These are phyloP conservation scores for Noctilio leporinus DNA, from an alignment of 2,113 vertebrate species.

Conservation along the genomic window DNA sequence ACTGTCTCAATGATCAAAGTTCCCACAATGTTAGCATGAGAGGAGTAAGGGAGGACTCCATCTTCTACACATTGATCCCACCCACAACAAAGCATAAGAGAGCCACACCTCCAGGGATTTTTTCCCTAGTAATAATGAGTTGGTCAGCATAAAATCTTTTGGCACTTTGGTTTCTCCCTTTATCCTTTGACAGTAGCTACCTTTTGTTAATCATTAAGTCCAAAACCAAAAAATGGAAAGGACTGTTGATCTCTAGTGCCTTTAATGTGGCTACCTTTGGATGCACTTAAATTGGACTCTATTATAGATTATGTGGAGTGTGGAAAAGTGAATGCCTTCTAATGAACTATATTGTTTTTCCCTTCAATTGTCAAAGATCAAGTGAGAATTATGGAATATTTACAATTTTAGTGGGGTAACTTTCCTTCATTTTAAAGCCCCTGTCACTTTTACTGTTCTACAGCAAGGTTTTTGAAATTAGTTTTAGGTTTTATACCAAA, in stretches of 20 bases:
- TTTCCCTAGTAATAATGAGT: no score
- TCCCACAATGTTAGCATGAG: no score
- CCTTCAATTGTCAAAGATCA: background rate
- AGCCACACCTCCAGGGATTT: no score
- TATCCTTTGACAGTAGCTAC: no score
- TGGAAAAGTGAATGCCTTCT: background rate
- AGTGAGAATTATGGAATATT: background rate
- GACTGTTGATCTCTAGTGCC: background rate
- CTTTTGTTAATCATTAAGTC: no score
- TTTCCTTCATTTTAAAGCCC: background rate
- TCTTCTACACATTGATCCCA: no score
- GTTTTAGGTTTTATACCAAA: background rate
- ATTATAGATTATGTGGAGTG: background rate
- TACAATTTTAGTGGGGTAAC: background rate
- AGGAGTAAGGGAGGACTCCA: no score
- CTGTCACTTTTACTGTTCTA: background rate
- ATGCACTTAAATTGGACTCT: background rate
- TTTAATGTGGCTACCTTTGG: background rate
- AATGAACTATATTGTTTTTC: background rate
- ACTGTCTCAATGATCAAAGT: no score
- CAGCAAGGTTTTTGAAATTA: background rate
- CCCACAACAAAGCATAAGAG: no score
- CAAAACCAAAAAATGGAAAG: background rate
- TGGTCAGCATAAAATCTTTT: no score
- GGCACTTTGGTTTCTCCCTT: no score